Base-by-base conservation (phyloP, 1,140 invertebrate genomes). In the Harpegnathos saltator region DNA sequence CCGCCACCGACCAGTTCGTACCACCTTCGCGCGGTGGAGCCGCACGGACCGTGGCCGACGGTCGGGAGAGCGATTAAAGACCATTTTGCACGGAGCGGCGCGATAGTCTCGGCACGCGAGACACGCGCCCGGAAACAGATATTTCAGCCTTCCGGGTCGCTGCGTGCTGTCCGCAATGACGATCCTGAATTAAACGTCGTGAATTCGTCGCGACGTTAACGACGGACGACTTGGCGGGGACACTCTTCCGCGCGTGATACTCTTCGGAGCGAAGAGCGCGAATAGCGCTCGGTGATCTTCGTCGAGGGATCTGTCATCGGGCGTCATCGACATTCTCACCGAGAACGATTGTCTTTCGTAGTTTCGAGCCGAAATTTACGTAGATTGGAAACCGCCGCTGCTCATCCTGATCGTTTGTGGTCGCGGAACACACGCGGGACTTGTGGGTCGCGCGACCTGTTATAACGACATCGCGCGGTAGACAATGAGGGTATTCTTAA, bases 1-100 rank as follows among this genome's bases (percentile, higher is more conserved):
- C 84, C 83, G 77, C 69, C 66, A 58, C 85, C 83, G 78, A 65
- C 66, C 54, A 29, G 59, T 77, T 56, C 72, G 85, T 84, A 75
- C 75, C 89, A 89, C 86, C 87, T 89, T 88, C 85, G 50, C 85
- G 50, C 66, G 69, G 85, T 48, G 38, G 68, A 83, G 83, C 88
- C 86, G 33, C 33, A 44, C 38, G 38, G 38, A 89, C 86, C 84
- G 81, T 87, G 74, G 50, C 81, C 54, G 50, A 72, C 29, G 82
- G 3, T 66, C 68, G 54, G 50, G 17, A 44, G 77, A 26, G 73
- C 77, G 65, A 85, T 82, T 86, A 85, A 75, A 58, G 58, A 81
- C 69, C 73, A 81, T 73, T n/a, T 72, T 81, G 58, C 54, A 50
- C 77, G 68, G 33, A 58, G 56, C 69, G 38, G 61, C 38, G 38